Evolutionary conservation across 2,797 vertebrate genomes (phyloP).

Genomic region (Dromococcyx pavoninus): DNA sequence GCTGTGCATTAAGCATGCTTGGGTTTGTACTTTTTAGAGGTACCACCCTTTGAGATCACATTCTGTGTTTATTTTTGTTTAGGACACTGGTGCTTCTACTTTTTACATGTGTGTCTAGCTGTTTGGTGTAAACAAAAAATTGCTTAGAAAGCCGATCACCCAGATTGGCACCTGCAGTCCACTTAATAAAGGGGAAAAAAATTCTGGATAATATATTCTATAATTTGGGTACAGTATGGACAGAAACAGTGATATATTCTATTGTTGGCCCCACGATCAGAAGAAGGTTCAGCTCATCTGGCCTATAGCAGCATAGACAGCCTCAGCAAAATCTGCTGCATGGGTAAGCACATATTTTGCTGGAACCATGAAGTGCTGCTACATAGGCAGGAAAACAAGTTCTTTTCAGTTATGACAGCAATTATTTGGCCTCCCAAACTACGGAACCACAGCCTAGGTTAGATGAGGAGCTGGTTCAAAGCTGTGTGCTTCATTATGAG

Average conservation of each 20-base stretch:
- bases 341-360: neutral
- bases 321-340: neutral
- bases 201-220: neutral
- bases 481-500: neutral
- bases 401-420: neutral
- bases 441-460: neutral
- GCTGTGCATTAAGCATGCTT: neutral
- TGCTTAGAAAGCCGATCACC: neutral
- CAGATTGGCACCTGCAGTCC: neutral
- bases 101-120: neutral
- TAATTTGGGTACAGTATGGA: neutral
- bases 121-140: neutral
- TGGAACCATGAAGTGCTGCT: neutral
- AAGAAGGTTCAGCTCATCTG: neutral
- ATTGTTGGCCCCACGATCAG: neutral
- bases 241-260: neutral
- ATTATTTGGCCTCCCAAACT: neutral
- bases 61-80: neutral
- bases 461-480: neutral
- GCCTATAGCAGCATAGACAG: neutral
- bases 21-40: neutral
- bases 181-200: neutral
- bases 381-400: slow-evolving; percentile 9
- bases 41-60: neutral
- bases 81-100: neutral